Evolutionary conservation across 92 coral and sea anemone genomes (phyloP), one percentile per base, ranked within the genome.

Genomic region (Epizoanthus stellaris): DNA sequence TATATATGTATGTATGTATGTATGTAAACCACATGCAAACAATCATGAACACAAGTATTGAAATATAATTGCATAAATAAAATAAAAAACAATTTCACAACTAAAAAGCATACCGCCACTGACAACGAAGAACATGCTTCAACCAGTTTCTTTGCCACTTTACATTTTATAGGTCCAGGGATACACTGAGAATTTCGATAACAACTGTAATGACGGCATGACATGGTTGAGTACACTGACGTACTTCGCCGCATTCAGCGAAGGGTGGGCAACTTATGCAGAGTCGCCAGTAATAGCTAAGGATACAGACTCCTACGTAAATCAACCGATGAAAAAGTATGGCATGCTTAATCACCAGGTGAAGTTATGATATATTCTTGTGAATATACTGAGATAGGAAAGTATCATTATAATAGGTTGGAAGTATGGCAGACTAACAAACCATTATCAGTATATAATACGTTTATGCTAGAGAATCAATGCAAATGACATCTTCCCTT

Each of bases 231-330:
- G 76, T 5, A 0, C 1, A 0, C 11, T 14, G 14, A 89, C 94
- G 17, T 96, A 88, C 63, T 76, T 82, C 59, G 80, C 98, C 6
- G 90, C 93, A 36, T 96, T 87, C 81, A 96, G 98, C 57, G 99
- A 96, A 74, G 99, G 99, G 0, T 96, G 99, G 99, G 99, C 99
- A 1, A 92, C 98, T 0, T 96, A 96, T 61, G 91, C 94, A 4
- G 99, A 96, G 68, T 77, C 89, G 40, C 94, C 93, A 0, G 81
- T 96, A 69, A 85, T 91, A 47, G 96, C 84, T 21, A 58, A 56
- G 52, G 96, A 94, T 67, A 89, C 94, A 4, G 90, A 96, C 14
- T 66, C 91, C 12, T 96, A 96, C 53, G 45, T 58, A 17, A 72
- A 90, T 56, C 82, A 94, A 61, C 72, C 71, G 2, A 40, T 60